Conservation (phyloP, 2,797 vertebrate genomes). For the Coccyzus lansbergi region DNA sequence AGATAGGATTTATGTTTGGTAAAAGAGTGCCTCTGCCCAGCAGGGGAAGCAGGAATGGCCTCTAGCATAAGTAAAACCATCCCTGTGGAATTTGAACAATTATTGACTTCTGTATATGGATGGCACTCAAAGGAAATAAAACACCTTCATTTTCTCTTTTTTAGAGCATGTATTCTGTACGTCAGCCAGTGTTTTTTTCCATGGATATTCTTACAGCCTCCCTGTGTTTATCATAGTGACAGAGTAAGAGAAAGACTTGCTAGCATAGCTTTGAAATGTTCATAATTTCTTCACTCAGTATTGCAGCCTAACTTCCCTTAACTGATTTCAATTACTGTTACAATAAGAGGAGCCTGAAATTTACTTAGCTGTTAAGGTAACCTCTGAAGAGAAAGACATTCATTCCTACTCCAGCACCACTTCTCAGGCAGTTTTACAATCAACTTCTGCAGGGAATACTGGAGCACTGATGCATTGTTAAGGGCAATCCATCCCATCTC, state of each 20-base stretch:
- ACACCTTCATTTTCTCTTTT: neutral
- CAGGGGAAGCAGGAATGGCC: neutral
- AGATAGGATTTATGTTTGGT: neutral
- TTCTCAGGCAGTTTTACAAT: slow-evolving; percentile 1
- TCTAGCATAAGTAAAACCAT: neutral
- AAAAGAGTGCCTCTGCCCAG: neutral
- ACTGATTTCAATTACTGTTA: neutral
- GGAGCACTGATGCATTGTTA: neutral
- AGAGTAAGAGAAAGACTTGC: neutral
- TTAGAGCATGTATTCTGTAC: neutral
- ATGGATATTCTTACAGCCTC: neutral
- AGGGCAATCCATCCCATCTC: neutral
- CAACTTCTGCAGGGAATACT: neutral
- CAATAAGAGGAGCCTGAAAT: neutral
- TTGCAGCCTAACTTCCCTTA: neutral
- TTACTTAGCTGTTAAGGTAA: neutral
- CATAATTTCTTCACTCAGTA: neutral
- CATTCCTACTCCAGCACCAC: neutral
- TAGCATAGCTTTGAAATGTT: neutral
- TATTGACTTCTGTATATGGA: neutral
- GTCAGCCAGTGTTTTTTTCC: neutral
- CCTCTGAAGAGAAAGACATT: neutral
- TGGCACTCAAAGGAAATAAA: neutral
- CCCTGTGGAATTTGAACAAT: neutral
- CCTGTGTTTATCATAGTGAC: neutral